A percentile compares a stretch with the other conserved stretches of the same genome.
Evolutionary conservation across 2,113 vertebrate genomes (phyloP).

Genomic region (Barbus barbus): DNA sequence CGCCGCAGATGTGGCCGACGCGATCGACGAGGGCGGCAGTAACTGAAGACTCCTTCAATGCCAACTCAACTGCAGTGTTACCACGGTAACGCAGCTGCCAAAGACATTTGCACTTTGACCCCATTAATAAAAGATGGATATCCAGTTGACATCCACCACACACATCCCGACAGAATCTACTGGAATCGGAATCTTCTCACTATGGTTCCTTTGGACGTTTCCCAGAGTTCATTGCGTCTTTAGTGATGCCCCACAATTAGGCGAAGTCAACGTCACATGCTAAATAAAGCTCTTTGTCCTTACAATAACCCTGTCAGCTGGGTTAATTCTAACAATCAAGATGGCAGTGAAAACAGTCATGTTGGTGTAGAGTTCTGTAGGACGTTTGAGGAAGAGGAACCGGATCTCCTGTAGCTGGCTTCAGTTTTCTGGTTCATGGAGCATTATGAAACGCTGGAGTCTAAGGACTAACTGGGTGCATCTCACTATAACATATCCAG

Average conservation of each 20-base stretch:
- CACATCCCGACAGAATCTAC: constrained; percentile 17
- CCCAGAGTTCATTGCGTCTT: constrained; percentile 7
- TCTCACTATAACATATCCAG: not conserved
- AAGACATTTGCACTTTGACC: constrained; percentile 61
- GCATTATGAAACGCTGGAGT: not conserved
- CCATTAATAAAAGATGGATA: not conserved
- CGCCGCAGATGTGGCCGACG: constrained; percentile 77
- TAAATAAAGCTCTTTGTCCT: constrained; percentile 23
- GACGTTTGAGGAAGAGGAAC: not conserved
- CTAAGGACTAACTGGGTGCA: not conserved
- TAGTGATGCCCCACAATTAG: constrained; percentile 11
- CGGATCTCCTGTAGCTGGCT: constrained; percentile 42
- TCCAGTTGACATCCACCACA: not conserved
- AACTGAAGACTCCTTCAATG: constrained; percentile 67
- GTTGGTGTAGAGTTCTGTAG: not conserved
- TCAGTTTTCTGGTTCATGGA: constrained; percentile 39
- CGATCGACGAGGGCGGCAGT: constrained; percentile 82
- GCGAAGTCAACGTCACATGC: not conserved
- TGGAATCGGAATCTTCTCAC: constrained; percentile 24
- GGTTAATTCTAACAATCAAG: constrained; percentile 24
- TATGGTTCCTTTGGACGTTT: constrained; percentile 6
- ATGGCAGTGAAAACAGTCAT: not conserved
- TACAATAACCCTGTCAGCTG: constrained; percentile 8
- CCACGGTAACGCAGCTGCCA: constrained; percentile 20
- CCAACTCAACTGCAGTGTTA: constrained; percentile 18